Evolutionary conservation across 2,797 vertebrate genomes (phyloP), one percentile per base, ranked within the genome.

Genomic region (Enteromius afrohamiltoni): DNA sequence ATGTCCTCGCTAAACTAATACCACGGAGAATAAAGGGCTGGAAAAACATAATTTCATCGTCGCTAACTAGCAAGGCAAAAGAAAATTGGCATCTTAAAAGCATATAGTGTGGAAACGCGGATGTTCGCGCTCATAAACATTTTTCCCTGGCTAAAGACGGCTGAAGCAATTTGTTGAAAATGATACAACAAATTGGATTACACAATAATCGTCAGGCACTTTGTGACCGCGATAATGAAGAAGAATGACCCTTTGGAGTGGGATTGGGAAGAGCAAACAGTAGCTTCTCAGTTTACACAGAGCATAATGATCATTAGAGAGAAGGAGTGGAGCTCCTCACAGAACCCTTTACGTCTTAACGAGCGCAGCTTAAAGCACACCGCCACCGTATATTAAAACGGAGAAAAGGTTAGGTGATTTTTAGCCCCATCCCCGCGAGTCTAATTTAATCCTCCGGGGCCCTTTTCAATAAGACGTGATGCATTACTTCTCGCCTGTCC

Each of bases 161-260:
- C 83, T 42, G 58, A 16, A 70, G 80, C 58, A 74, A 83, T 85
- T 88, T 85, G 85, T 85, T 76, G 87, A 85, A 86, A 86, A 87
- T 67, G 81, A 85, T 86, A 80, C 85, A 82, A 83, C 85, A 87
- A 88, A 88, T 88, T 83, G 42, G 81, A 86, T 85, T 88, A 88
- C 42, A 51, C 45, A 80, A 69, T 88, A 83, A 88, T 87, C 85
- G 81, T 62, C 74, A 23, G 45, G 87, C 87, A 82, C 80, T 65
- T 85, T 81, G 62, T 79, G 77, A 80, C 51, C 53, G 69, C 62
- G 79, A 83, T 88, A 88, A 88, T 88, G 87, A 88, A 85, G 87
- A 88, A 87, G 85, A 81, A 86, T 85, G 83, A 85, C 81, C 79
- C 81, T 85, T 87, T 84, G 82, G 77, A 79, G 77, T 51, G 77